These are phyloP conservation scores for Hololepta plana DNA, from an alignment of 2,888 invertebrate genomes.

Conservation along the genomic window DNA sequence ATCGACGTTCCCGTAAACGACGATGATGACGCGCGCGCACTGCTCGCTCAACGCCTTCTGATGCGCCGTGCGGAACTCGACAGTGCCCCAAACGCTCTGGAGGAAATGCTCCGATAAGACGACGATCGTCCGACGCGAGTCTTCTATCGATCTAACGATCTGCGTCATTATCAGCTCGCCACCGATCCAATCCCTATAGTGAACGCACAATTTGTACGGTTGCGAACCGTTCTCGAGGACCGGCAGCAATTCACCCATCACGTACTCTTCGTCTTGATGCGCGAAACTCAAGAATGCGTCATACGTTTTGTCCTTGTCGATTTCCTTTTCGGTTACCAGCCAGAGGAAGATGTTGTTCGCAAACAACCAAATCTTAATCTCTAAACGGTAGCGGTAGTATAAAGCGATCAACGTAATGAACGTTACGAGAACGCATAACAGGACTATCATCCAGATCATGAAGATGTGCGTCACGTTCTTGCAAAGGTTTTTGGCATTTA, in stretches of 20 bases:
- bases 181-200: slow-evolving; percentile 53
- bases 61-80: slow-evolving; percentile 62
- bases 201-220: slow-evolving; percentile 51
- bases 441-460: slow-evolving; percentile 26
- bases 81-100: slow-evolving; percentile 57
- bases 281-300: slow-evolving; percentile 72
- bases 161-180: slow-evolving; percentile 57
- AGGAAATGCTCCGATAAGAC: slow-evolving; percentile 54
- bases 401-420: slow-evolving; percentile 24
- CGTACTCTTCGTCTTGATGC: slow-evolving; percentile 55
- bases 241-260: slow-evolving; percentile 43
- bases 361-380: slow-evolving; percentile 50
- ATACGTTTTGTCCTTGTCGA: slow-evolving; percentile 47
- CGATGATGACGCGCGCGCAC: slow-evolving; percentile 49
- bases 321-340: slow-evolving; percentile 28
- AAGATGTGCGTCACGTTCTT: slow-evolving; percentile 12
- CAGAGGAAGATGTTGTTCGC: slow-evolving; percentile 36
- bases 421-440: slow-evolving; percentile 13
- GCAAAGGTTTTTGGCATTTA: slow-evolving; percentile 14
- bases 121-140: slow-evolving; percentile 50
- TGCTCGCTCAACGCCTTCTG: slow-evolving; percentile 42
- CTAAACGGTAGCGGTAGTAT: slow-evolving; percentile 34
- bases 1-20: slow-evolving; percentile 54
- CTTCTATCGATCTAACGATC: slow-evolving; percentile 50
- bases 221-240: slow-evolving; percentile 42